Evolutionary conservation across 1,140 invertebrate species (phyloP).

Genomic region (Propsilocerus akamusi): DNA sequence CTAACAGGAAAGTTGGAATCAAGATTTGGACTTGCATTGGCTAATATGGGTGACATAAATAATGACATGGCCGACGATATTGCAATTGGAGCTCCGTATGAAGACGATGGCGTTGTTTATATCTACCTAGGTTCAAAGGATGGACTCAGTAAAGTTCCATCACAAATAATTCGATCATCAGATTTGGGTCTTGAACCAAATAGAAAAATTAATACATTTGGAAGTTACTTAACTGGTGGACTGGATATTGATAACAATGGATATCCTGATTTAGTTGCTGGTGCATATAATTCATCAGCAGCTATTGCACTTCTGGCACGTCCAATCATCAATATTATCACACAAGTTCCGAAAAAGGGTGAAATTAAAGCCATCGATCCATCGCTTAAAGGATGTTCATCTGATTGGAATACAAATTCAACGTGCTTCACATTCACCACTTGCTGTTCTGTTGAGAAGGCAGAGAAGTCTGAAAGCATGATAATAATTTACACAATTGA

Average conservation of each 20-base stretch:
- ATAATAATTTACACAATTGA: conserved; percentile 58
- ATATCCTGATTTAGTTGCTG: conserved; percentile 80
- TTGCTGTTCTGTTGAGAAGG: conserved; percentile 60
- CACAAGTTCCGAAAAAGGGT: conserved; percentile 29
- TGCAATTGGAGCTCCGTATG: conserved; percentile 83
- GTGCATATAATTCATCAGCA: conserved; percentile 42
- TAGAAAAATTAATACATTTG: conserved; percentile 50
- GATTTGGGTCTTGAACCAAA: conserved; percentile 21
- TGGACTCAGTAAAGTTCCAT: conserved; percentile 51
- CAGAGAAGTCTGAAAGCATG: conserved; percentile 31
- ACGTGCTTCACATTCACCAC: conserved; percentile 79
- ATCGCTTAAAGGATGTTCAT: conserved; percentile 45
- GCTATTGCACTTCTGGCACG: conserved; percentile 48
- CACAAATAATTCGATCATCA: conserved; percentile 37
- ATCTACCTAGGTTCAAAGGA: conserved; percentile 65
- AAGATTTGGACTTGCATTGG: conserved; percentile 70
- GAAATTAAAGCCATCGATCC: conserved; percentile 64
- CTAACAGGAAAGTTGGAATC: conserved; percentile 53
- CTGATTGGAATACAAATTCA: conserved; percentile 39
- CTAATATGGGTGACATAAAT: conserved; percentile 78
- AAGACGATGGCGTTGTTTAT: conserved; percentile 66
- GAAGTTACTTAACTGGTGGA: conserved; percentile 75
- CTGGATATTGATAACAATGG: conserved; percentile 80
- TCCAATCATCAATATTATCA: conserved; percentile 73
- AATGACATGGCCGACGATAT: conserved; percentile 79